Base-by-base conservation (phyloP, 2,888 invertebrate species). In the Papilio demoleus region DNA sequence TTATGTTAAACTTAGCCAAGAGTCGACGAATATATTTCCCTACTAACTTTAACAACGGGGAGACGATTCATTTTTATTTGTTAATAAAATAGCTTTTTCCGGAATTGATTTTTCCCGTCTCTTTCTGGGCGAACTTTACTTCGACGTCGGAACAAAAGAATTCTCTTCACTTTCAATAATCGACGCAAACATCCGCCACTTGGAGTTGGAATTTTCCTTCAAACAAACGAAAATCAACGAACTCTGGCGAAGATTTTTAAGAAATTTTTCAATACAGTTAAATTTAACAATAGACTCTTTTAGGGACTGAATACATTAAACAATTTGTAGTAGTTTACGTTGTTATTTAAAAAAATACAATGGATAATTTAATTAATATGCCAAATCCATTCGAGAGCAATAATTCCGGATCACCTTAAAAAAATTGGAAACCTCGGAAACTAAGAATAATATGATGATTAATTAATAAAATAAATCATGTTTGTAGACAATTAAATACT, bases 31-130 rank as follows among this genome's bases (percentile, higher is more conserved):
- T 22, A 12, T 22, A 47, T 47, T 11, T 45, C 47, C 22, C n/a
- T 22, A 47, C 27, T 31, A 53, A n/a, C 53, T n/a, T 24, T 31
- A 53, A 31, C 12, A 50, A 50, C 27, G 3, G 14, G 5, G 2
- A 31, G 31, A 53, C 53, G 17, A 31, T 31, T 53, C 27, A 53
- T 53, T 53, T 53, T 53, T 53, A 31, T 53, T 53, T 53, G 53
- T 53, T 53, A 53, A 31, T 53, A 53, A 53, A 53, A 53, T 17
- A 31, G 53, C 53, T 31, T 53, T 53, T 53, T 53, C 53, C 53
- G n/a, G 27, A 53, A 53, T 31, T 53, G 53, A 53, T 31, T 53
- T 53, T 53, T 53, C 24, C 53, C 27, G 31, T 53, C 53, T 14
- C 12, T 12, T 50, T 53, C 53, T 31, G 53, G 53, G 31, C 31